Conservation (phyloP, 2,113 vertebrate species). For the Cynocephalus volans region DNA sequence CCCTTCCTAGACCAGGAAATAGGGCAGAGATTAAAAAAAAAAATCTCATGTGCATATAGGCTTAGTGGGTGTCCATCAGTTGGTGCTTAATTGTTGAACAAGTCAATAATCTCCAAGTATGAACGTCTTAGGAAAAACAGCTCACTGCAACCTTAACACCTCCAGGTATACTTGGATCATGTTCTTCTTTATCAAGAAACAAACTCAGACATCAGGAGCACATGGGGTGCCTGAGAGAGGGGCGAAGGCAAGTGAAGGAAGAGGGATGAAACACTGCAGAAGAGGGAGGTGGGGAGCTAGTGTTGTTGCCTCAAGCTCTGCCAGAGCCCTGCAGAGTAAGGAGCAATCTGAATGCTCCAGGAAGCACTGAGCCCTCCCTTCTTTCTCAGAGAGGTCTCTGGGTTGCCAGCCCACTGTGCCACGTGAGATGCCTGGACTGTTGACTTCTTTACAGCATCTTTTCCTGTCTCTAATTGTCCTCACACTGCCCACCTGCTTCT, state of each 20-base stretch:
- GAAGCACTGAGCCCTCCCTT: neutral
- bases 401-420: neutral
- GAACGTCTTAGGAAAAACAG: slow-evolving; percentile 38
- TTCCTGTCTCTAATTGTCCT: neutral
- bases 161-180: neutral
- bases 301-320: neutral
- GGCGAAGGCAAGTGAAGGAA: neutral
- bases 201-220: neutral
- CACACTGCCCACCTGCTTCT: neutral
- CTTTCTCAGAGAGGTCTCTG: neutral
- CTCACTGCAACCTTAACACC: neutral
- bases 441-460: neutral
- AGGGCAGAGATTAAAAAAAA: neutral
- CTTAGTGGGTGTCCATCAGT: neutral
- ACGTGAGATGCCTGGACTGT: neutral
- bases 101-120: neutral
- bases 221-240: neutral
- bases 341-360: rapidly evolving
- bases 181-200: slow-evolving; percentile 40
- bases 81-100: neutral
- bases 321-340: neutral
- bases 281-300: neutral
- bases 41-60: neutral
- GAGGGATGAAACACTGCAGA: neutral
- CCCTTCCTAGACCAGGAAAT: neutral